A percentile compares a stretch with the other conserved stretches of the same genome.
phyloP scores from a whole-genome alignment of 2,797 vertebrate genomes.

The Paratrypauchen microcephalus region DNA sequence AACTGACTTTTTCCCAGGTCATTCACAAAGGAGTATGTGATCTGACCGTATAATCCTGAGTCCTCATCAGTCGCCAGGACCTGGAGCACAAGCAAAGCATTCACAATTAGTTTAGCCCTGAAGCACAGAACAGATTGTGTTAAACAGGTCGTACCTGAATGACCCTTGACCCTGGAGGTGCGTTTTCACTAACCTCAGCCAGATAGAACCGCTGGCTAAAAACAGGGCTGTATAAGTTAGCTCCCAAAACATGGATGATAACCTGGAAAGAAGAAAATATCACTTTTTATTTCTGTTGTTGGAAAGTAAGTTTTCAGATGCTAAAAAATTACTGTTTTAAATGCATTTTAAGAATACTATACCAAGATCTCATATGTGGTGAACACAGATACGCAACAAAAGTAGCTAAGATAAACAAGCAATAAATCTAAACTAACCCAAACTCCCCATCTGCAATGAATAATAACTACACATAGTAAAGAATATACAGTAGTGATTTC shows the following conservation, averaged over 20 bases:
- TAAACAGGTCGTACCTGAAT: constrained; percentile 67
- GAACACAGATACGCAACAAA: no score
- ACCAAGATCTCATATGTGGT: not conserved
- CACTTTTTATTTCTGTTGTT: not conserved
- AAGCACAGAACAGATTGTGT: not conserved
- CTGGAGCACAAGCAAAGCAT: constrained; percentile 47
- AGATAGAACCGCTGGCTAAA: constrained; percentile 94
- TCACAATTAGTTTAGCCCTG: not conserved
- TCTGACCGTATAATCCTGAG: constrained; percentile 82
- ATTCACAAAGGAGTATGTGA: constrained; percentile 92
- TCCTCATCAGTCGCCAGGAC: constrained; percentile 88
- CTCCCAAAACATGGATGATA: constrained; percentile 81
- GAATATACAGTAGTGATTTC: not conserved
- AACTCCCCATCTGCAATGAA: not conserved
- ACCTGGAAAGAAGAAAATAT: constrained; percentile 69
- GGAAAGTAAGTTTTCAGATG: not conserved
- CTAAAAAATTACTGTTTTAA: not conserved
- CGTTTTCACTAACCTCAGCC: constrained; percentile 90
- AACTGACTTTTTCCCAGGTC: constrained; percentile 91
- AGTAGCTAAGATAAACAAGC: not conserved
- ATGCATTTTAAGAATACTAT: not conserved
- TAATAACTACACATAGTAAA: not conserved
- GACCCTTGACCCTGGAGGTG: constrained; percentile 82
- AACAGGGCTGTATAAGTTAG: constrained; percentile 90
- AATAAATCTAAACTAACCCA: not conserved